These are phyloP conservation scores for Agrilus biguttatus DNA, from an alignment of 2,888 invertebrate genomes.

Conservation along the genomic window DNA sequence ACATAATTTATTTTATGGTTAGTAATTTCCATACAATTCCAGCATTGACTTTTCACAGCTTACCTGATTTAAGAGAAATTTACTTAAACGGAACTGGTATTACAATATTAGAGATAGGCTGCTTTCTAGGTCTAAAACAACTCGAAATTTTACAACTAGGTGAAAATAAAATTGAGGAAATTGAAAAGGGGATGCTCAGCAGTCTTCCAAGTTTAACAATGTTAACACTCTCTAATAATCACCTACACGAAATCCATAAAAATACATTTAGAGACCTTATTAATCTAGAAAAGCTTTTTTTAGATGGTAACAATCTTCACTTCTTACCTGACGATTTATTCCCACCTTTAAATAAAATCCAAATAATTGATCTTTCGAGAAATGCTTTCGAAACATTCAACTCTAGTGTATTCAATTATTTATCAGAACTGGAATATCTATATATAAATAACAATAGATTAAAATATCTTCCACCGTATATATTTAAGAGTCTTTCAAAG, in stretches of 20 bases:
- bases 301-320: constrained; percentile 2
- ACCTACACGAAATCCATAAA: constrained; percentile 30
- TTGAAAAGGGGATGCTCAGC: constrained; percentile 1
- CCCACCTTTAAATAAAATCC: too few species aligned
- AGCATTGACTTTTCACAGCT: too few species aligned
- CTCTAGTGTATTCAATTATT: too few species aligned
- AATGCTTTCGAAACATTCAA: too few species aligned
- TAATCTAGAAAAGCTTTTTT: constrained; percentile 34
- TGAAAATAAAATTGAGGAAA: constrained; percentile 1
- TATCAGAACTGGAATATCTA: too few species aligned
- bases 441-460: too few species aligned
- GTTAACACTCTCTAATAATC: constrained; percentile 1
- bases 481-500: too few species aligned
- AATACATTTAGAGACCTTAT: constrained; percentile 46
- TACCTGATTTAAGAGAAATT: not conserved
- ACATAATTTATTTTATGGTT: too few species aligned
- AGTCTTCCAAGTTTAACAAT: not conserved
- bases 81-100: not conserved
- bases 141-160: constrained; percentile 1
- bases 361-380: too few species aligned
- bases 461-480: too few species aligned
- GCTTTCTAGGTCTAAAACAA: constrained; percentile 3
- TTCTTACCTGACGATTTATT: too few species aligned
- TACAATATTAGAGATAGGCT: constrained; percentile 5
- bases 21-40: too few species aligned